phyloP scores from a whole-genome alignment of 1,140 invertebrate species.

The Tetraneura akinire region DNA sequence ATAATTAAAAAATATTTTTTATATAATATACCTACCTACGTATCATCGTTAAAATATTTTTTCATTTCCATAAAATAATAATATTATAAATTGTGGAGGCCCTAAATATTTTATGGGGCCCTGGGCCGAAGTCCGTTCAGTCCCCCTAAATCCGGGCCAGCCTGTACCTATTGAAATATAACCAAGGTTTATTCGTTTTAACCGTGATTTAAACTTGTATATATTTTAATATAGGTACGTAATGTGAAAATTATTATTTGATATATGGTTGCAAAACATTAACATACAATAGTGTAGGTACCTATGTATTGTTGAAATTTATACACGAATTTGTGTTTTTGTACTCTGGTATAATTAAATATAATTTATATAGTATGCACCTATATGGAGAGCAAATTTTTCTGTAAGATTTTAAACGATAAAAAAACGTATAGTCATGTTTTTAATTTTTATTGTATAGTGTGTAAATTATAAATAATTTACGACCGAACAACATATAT shows the following conservation, averaged over 20 bases:
- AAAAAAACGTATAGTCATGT: not conserved
- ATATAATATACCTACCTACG: no score
- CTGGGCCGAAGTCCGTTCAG: no score
- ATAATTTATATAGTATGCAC: not conserved
- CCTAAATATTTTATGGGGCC: no score
- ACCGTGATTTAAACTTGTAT: no score
- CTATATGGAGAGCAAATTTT: not conserved
- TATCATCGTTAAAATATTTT: no score
- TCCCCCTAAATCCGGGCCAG: no score
- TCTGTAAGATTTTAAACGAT: not conserved
- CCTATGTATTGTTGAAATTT: not conserved
- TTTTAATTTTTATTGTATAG: not conserved
- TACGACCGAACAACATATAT: not conserved
- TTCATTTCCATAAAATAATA: no score
- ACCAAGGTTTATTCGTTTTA: not conserved
- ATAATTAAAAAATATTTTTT: no score
- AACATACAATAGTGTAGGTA: conserved; percentile 17
- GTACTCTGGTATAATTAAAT: no score
- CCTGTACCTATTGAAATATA: not conserved
- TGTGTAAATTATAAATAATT: not conserved
- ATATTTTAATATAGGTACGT: no score
- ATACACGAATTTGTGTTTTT: not conserved
- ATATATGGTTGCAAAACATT: not conserved
- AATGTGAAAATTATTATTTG: no score
- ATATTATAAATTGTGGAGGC: no score